These are phyloP conservation scores for Pelobates fuscus DNA, from an alignment of 2,113 vertebrate genomes.

Conservation along the genomic window DNA sequence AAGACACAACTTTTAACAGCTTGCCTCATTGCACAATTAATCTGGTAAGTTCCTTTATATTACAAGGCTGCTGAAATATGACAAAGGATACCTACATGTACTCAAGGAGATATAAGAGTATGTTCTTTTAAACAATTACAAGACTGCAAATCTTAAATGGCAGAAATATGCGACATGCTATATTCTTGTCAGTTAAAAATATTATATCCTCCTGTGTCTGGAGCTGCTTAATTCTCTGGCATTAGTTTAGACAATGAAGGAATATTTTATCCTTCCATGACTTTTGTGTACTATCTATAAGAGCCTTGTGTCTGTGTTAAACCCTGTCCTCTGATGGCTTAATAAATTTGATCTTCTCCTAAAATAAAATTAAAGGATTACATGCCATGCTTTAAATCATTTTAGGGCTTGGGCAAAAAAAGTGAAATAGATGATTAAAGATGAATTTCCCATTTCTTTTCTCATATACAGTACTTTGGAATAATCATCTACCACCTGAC, in stretches of 20 bases:
- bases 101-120: constrained; percentile 15
- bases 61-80: constrained; percentile 39
- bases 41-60: constrained; percentile 49
- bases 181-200: constrained; percentile 57
- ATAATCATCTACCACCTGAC: background rate
- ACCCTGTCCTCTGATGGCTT: constrained; percentile 27
- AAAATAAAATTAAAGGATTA: constrained; percentile 52
- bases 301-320: background rate
- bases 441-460: background rate
- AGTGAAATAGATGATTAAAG: background rate
- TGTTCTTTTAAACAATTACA: constrained; percentile 48
- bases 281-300: constrained; percentile 13
- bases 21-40: no score
- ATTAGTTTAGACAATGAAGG: constrained; percentile 22
- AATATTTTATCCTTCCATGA: constrained; percentile 38
- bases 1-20: no score
- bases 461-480: constrained; percentile 5
- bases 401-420: background rate
- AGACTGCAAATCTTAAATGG: constrained; percentile 53
- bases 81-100: constrained; percentile 8
- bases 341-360: constrained; percentile 61
- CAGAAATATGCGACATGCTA: constrained; percentile 57
- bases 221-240: constrained; percentile 44
- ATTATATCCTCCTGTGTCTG: constrained; percentile 53
- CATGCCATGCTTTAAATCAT: constrained; percentile 60